Evolutionary conservation across 2,797 vertebrate genomes (phyloP).

Genomic region (Acomys russatus): DNA sequence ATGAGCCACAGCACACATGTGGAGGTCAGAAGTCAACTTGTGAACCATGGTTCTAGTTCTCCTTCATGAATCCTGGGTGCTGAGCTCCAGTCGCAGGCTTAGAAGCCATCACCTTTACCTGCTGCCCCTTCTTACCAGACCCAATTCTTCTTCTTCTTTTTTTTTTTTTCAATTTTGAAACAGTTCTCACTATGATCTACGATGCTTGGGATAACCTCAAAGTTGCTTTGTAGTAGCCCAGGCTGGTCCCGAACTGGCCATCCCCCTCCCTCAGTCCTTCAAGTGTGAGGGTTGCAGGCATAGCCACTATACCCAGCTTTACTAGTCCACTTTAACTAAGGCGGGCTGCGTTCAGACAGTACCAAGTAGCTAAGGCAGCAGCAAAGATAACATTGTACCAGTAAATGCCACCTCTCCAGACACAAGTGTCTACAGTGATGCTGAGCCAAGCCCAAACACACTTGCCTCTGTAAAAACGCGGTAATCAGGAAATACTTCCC

Average conservation of each 20-base stretch:
- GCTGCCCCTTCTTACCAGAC: neutral
- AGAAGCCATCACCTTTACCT: neutral
- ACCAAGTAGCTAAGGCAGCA: neutral
- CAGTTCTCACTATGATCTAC: neutral
- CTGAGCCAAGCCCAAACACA: neutral
- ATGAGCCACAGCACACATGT: neutral
- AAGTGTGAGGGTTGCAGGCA: neutral
- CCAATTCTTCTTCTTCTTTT: too few relatives aligned
- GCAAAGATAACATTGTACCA: neutral
- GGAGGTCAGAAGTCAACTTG: neutral
- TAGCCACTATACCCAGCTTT: neutral
- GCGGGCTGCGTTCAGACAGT: neutral
- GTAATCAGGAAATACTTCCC: neutral
- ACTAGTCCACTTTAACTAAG: slow-evolving; percentile 20
- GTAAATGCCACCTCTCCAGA: neutral
- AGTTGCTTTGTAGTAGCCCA: neutral
- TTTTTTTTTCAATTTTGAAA: neutral
- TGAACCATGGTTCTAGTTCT: neutral
- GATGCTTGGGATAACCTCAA: neutral
- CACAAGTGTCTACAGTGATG: neutral
- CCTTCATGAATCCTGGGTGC: neutral
- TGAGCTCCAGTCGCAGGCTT: neutral
- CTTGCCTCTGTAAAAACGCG: neutral
- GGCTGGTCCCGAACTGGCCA: neutral
- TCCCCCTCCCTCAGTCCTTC: neutral